Percentiles rank a stretch among this genome's conserved stretches.
These are phyloP conservation scores for Caenorhabditis sp. DNA, from an alignment of 2,888 invertebrate species.

Conservation along the genomic window DNA sequence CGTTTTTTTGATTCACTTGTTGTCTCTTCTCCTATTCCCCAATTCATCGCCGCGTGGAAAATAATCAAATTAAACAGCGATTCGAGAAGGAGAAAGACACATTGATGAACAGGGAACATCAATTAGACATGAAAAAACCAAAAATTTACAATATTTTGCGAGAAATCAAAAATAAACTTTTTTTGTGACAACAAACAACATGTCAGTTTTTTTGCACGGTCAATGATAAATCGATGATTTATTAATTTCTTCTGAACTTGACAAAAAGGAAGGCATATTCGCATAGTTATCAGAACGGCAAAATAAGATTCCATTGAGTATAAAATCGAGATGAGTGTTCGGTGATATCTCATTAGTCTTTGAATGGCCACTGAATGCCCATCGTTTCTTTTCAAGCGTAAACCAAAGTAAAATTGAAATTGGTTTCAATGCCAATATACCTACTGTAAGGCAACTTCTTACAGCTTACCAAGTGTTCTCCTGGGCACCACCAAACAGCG, in stretches of 20 bases:
- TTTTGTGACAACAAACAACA: too few relatives aligned
- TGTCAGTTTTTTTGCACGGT: not conserved
- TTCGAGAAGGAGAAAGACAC: not conserved
- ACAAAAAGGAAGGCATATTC: not conserved
- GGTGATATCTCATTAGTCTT: not conserved
- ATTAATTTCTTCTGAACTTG: not conserved
- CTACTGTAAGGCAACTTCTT: conserved; percentile 14
- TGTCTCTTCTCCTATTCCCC: not conserved
- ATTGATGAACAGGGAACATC: too few relatives aligned
- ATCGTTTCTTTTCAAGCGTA: too few relatives aligned
- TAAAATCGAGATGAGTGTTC: conserved; percentile 2
- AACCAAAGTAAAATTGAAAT: not conserved
- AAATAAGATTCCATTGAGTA: not conserved
- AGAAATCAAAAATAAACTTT: too few relatives aligned
- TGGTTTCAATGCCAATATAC: not conserved
- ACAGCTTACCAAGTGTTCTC: conserved; percentile 61
- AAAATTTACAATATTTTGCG: too few relatives aligned
- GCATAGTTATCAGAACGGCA: not conserved
- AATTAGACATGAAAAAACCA: too few relatives aligned
- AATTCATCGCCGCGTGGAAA: not conserved
- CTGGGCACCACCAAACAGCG: conserved; percentile 34
- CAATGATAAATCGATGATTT: conserved; percentile 16
- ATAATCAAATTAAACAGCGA: conserved; percentile 40
- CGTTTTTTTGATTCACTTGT: conserved; percentile 20
- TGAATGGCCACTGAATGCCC: too few relatives aligned